Base-by-base conservation (phyloP, 1,140 invertebrate genomes). In the Physella acuta region DNA sequence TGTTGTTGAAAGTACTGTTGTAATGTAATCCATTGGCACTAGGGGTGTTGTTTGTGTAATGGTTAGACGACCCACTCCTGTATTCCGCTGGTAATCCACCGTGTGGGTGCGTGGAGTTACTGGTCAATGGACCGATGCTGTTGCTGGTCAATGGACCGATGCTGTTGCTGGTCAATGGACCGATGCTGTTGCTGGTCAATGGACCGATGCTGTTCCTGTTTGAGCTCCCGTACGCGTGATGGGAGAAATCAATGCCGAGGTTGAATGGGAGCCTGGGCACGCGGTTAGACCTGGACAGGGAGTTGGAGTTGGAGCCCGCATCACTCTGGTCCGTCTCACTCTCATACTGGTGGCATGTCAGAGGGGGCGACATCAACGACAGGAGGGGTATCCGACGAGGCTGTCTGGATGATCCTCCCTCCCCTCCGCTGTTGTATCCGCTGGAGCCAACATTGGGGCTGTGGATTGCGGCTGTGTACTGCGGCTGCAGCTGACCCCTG, bases 141-240 rank as follows among this genome's bases (percentile, higher is more conserved):
- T 58, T 67, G n/a, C 64, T 34, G 36, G n/a, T n/a, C n/a, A 67
- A 67, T 37, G 64, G 52, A 58, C 64, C 36, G 8, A 67, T 36
- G 64, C 53, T 58, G 53, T 58, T 67, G n/a, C 64, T 34, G 36
- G n/a, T n/a, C n/a, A 67, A 67, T 37, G 64, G 52, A 58, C 64
- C 36, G 8, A 67, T 36, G 64, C 53, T 58, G 53, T 58, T 67
- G n/a, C 64, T 34, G 36, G n/a, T n/a, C n/a, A 67, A 67, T 37
- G 64, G 52, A 60, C 53, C 39, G 5, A 68, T 44, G 56, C 56
- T 60, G 56, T 49, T 68, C 31, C 66, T 39, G 39, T 60, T 68
- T 30, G 64, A 53, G 26, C 51, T 34, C 28, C 66, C 66, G 28
- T 59, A 68, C 1, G 56, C 66, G 36, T 39, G 66, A 26, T 68